A percentile compares a stretch with the other conserved stretches of the same genome.
These are phyloP conservation scores for Falco novaeseelandiae DNA, from an alignment of 2,797 vertebrate species.

Conservation along the genomic window DNA sequence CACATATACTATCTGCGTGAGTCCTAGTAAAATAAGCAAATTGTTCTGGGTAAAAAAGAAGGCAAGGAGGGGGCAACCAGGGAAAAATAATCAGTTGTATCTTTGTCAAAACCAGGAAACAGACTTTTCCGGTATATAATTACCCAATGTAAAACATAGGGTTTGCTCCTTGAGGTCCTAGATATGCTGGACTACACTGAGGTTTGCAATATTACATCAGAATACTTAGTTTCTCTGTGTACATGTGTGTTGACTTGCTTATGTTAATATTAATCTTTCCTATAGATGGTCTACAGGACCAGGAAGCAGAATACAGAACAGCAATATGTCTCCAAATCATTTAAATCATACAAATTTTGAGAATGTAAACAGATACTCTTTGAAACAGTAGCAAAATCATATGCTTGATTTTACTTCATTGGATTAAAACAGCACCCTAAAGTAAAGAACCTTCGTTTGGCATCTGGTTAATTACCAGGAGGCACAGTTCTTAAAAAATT, in stretches of 20 bases:
- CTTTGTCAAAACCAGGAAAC: neutral
- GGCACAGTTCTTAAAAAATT: conserved; percentile 27
- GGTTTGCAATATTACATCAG: neutral
- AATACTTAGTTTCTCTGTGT: neutral
- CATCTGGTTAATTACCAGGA: conserved; percentile 30
- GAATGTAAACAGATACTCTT: neutral
- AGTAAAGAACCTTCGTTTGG: conserved; percentile 20
- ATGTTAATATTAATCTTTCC: neutral
- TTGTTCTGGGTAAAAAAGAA: neutral
- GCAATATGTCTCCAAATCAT: neutral
- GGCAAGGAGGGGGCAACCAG: no score
- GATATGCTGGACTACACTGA: neutral
- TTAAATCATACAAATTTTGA: conserved; percentile 24
- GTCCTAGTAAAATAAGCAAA: neutral
- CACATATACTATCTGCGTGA: neutral
- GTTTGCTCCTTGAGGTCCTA: neutral
- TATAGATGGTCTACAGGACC: neutral
- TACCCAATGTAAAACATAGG: neutral
- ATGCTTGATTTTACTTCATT: conserved; percentile 17
- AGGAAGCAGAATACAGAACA: neutral
- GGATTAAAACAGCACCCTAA: conserved; percentile 25
- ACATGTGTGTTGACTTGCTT: neutral
- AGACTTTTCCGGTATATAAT: neutral
- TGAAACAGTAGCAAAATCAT: neutral
- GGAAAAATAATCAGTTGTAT: neutral